Evolutionary conservation across 2,797 vertebrate species (phyloP), one percentile per base, ranked within the genome.

Genomic region (Scomberomorus guttatus): DNA sequence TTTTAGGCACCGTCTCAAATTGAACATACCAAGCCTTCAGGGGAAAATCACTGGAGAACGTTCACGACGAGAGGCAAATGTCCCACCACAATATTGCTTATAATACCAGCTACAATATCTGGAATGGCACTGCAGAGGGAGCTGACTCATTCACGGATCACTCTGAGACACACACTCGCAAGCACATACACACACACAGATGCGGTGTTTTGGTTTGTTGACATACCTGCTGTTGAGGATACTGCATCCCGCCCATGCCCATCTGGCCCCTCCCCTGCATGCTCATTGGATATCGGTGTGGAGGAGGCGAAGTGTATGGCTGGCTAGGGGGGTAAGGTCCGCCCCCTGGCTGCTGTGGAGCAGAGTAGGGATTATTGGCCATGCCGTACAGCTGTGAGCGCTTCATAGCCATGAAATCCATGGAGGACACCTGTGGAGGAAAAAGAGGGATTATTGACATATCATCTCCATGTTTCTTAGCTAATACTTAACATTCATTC

Each of bases 401-500:
- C 95, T 98, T 99, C 97, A 99, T 98, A 58, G 96, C 96, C 96
- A 98, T 96, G 72, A 97, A 97, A 84, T 98, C 97, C 97, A 98
- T 97, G 17, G 97, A 96, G 60, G 95, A 96, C 87, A 97, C 97
- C 98, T 99, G 94, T 44, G 79, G 83, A 75, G 66, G 66, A 86
- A 22, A 59, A 52, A 48, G 7, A 72, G 0, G 0, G 63, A 77
- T 86, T 68, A 60, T 83, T 42, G 24, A 75, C 22, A 14, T 2
- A 44, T 51, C 34, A 68, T 24, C n/a, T 42, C 61, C 14, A 22
- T 60, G 56, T 68, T 73, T 5, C 27, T 56, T 32, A 9, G 18
- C 32, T 42, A 63, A 76, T 55, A 62, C 34, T 55, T 71, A 13
- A 32, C 62, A 37, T 20, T 65, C 55, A 60, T 54, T 81, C 57